phyloP scores from a whole-genome alignment of 2,888 invertebrate species.

The Drosophila prolongata region DNA sequence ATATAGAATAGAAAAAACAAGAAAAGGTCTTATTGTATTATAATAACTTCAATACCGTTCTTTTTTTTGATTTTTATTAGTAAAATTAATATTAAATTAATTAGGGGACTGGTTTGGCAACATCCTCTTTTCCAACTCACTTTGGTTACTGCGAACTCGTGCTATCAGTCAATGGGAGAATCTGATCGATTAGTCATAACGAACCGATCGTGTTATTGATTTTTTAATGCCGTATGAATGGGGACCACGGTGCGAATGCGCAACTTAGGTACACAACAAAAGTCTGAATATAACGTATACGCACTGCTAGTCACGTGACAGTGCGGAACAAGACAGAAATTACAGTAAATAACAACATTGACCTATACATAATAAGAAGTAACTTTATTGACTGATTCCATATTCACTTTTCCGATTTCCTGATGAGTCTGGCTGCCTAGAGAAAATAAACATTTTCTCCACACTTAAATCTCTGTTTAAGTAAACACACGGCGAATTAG shows the following conservation, averaged over 20 bases:
- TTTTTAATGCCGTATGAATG: conserved; percentile 3
- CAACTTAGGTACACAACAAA: conserved; percentile 4
- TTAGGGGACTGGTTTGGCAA: too few species aligned
- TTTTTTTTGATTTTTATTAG: background rate
- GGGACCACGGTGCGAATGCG: conserved; percentile 35
- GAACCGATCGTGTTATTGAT: background rate
- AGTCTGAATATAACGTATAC: conserved; percentile 29
- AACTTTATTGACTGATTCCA: background rate
- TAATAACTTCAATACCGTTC: background rate
- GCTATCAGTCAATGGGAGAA: conserved; percentile 3
- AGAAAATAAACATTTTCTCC: background rate
- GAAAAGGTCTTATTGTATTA: too few species aligned
- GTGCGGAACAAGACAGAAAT: conserved; percentile 3
- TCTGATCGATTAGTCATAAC: conserved; percentile 16
- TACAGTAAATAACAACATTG: conserved; percentile 6
- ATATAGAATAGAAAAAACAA: too few species aligned
- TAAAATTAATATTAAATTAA: background rate
- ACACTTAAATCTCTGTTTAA: conserved; percentile 11
- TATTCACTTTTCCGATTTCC: conserved; percentile 11
- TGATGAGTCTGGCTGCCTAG: background rate
- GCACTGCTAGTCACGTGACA: conserved; percentile 31
- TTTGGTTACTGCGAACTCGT: background rate
- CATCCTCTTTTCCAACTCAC: background rate
- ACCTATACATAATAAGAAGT: background rate
- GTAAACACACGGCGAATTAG: conserved; percentile 51